Conservation (phyloP, 2,797 vertebrate species). For the Tapirus indicus region DNA sequence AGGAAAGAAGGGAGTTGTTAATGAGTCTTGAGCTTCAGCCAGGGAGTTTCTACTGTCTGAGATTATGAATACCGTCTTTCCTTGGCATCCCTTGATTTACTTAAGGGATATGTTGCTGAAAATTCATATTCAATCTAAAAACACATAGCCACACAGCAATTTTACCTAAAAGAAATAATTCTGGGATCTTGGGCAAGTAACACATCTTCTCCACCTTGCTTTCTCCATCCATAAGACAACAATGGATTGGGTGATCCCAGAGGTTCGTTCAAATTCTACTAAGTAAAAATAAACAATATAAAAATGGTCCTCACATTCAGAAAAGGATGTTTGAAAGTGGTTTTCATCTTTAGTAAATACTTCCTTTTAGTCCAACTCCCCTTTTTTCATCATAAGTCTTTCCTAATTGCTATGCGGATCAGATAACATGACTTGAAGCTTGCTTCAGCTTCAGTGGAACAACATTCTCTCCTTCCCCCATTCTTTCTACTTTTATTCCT, state of each 20-base stretch:
- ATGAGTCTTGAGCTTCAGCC: background rate
- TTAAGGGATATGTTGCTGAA: background rate
- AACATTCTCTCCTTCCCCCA: background rate
- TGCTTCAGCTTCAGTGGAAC: background rate
- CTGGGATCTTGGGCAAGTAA: background rate
- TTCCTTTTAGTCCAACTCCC: constrained; percentile 45
- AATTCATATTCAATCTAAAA: background rate
- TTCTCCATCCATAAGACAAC: background rate
- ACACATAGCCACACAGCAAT: background rate
- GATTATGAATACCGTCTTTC: background rate
- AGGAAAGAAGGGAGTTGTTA: background rate
- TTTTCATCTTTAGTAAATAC: background rate
- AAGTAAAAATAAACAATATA: background rate
- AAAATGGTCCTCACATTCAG: background rate
- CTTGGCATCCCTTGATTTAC: background rate
- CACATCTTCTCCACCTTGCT: background rate
- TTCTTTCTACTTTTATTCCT: background rate
- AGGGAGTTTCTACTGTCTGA: background rate
- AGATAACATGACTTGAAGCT: constrained; percentile 37
- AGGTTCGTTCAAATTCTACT: background rate
- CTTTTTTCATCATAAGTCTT: constrained; percentile 58
- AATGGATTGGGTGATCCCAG: background rate
- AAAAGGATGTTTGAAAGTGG: background rate
- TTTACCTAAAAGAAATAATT: background rate
- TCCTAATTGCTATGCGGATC: constrained; percentile 49